Conservation (phyloP, 1,140 invertebrate genomes). For the Rhyacophila brunnea region DNA sequence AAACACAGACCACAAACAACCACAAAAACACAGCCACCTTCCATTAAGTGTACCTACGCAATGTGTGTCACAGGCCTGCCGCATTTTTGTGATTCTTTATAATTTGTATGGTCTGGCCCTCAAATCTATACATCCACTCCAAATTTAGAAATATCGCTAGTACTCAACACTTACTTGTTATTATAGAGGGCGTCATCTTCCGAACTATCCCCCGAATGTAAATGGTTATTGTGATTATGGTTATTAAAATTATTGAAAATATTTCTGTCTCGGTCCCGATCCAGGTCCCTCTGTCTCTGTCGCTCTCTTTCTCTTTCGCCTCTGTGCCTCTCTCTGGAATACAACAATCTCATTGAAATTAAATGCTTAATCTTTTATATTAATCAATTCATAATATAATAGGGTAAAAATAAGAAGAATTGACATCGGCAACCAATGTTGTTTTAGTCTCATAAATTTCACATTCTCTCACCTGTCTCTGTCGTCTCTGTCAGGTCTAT, state of each 20-base stretch:
- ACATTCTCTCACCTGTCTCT: constrained; percentile 47
- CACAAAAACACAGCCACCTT: no score
- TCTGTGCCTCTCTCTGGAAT: constrained; percentile 53
- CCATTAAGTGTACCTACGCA: no score
- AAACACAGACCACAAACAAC: no score
- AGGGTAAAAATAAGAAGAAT: no score
- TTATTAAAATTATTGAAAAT: constrained; percentile 37
- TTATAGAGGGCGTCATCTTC: constrained; percentile 56
- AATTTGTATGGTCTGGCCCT: no score
- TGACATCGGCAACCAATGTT: no score
- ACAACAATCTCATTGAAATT: constrained; percentile 28
- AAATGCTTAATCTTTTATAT: background rate
- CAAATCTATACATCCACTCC: no score
- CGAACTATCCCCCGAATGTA: constrained; percentile 57
- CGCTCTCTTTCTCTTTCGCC: constrained; percentile 46
- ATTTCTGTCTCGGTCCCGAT: constrained; percentile 43
- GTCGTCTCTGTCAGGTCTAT: constrained; percentile 48
- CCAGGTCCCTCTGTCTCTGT: constrained; percentile 41
- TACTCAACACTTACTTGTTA: constrained; percentile 55
- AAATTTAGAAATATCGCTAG: no score
- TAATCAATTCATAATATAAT: no score
- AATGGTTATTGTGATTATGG: constrained; percentile 39
- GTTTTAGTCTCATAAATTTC: no score
- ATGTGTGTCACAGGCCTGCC: no score
- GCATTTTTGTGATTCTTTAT: no score